Percentiles rank a stretch among this genome's conserved stretches.
Conservation (phyloP, 2,888 invertebrate species). For the Cataglyphis altisquamis region DNA sequence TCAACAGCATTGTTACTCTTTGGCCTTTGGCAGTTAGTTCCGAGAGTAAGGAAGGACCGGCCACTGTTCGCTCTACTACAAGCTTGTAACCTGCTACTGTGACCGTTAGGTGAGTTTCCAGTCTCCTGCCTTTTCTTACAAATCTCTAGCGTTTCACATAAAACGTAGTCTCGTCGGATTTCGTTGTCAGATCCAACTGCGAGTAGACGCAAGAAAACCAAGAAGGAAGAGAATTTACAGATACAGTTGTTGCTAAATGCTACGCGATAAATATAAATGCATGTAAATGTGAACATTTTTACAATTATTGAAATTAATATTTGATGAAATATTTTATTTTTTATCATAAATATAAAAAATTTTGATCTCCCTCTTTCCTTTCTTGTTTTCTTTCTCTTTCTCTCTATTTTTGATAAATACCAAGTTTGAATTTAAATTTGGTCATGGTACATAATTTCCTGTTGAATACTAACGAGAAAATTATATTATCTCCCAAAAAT, state of each 20-base stretch:
- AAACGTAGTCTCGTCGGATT: slow-evolving; percentile 20
- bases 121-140: slow-evolving; percentile 32
- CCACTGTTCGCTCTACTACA: background rate
- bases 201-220: background rate
- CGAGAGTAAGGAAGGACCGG: slow-evolving; percentile 45
- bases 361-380: too few relatives aligned
- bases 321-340: background rate
- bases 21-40: slow-evolving; percentile 38
- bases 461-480: slow-evolving; percentile 63
- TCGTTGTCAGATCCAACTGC: background rate
- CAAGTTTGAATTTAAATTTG: slow-evolving; percentile 35
- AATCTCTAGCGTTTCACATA: background rate
- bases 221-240: background rate
- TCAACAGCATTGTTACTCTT: slow-evolving; percentile 55
- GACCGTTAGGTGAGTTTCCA: slow-evolving; percentile 50
- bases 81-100: slow-evolving; percentile 52
- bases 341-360: slow-evolving; percentile 8
- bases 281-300: background rate
- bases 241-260: background rate
- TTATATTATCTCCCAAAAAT: background rate
- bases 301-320: background rate
- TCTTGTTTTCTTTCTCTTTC: background rate
- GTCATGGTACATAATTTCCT: slow-evolving; percentile 32
- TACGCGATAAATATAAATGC: background rate
- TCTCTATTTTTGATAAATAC: slow-evolving; percentile 4